Evolutionary conservation across 37 sponge, comb jelly and placozoan genomes (phyloP), one percentile per base, ranked within the genome.

Genomic region (Tethya wilhelma): DNA sequence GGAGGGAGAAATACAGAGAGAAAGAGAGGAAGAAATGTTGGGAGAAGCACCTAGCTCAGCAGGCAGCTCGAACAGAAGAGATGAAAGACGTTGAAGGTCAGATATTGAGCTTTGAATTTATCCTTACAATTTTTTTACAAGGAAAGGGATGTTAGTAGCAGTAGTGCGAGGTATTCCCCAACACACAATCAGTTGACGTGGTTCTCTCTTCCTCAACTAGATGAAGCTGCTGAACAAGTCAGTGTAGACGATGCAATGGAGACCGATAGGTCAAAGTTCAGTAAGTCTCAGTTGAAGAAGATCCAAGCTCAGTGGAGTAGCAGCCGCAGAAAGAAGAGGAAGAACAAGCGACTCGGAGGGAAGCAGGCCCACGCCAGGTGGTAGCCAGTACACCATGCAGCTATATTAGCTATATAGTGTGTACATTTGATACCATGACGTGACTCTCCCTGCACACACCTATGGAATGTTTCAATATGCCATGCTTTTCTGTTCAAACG

Each of bases 1-100:
- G 82, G 26, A 83, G 92, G 38, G 41, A 75, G 29, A 94, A 87
- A 60, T 90, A 63, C 58, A 26, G 43, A 31, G 89, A 86, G 68
- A 73, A 29, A 32, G 95, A 90, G 40, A 79, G 53, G 59, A 39
- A 79, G 73, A 88, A 88, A 53, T 64, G 65, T 4, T 85, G 82
- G 89, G 82, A 80, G 44, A 84, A 78, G 23, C 69, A 84, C 34
- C 37, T 44, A 41, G 56, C 44, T 28, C 28, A 32, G 62, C 83
- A 78, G 59, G 72, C 49, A 14, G 69, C 70, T 32, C 58, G 42
- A 17, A 42, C 58, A 2, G 57, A 20, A 25, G 78, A 77, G 7
- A 77, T 77, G 86, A 49, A 43, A 14, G 45, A 29, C 8, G 69
- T 30, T 2, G 59, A 53, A 44, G 59, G 38, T 2, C 26, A 20